Percentiles rank a stretch among this genome's conserved stretches.
These are phyloP conservation scores for Psylliodes chrysocephalus DNA, from an alignment of 2,888 invertebrate species.

Conservation along the genomic window DNA sequence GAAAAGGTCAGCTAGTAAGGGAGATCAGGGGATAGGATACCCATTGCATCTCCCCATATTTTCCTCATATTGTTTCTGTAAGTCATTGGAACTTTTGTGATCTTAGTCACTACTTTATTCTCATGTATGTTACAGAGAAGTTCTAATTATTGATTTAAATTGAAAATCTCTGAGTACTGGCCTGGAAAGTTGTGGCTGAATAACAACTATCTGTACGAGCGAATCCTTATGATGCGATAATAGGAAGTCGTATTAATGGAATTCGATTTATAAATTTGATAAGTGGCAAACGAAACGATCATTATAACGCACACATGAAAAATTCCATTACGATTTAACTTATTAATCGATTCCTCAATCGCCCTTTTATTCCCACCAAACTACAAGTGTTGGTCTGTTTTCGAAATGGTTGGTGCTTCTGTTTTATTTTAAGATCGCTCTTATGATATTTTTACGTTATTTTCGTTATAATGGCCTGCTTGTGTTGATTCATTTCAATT, in stretches of 20 bases:
- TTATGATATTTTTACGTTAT: slow-evolving; percentile 47
- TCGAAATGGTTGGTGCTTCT: slow-evolving; percentile 46
- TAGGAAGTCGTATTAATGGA: slow-evolving; percentile 6
- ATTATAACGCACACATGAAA: slow-evolving; percentile 36
- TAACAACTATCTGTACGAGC: not conserved
- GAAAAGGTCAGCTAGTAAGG: too few relatives aligned
- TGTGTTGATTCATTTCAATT: slow-evolving; percentile 52
- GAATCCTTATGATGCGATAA: not conserved
- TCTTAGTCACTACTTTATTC: too few relatives aligned
- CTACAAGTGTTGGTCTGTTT: slow-evolving; percentile 50
- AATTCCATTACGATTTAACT: slow-evolving; percentile 42
- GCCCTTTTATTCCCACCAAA: slow-evolving; percentile 39
- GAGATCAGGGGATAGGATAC: too few relatives aligned
- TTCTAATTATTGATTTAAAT: too few relatives aligned
- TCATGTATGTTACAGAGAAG: too few relatives aligned
- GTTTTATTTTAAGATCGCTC: slow-evolving; percentile 48
- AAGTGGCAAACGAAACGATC: not conserved
- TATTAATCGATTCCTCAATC: slow-evolving; percentile 40
- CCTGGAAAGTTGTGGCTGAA: too few relatives aligned
- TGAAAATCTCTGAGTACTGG: too few relatives aligned
- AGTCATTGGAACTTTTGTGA: too few relatives aligned
- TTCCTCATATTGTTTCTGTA: too few relatives aligned
- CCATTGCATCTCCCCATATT: too few relatives aligned
- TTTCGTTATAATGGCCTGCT: slow-evolving; percentile 49
- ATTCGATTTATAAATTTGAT: slow-evolving; percentile 9